Percentiles rank a stretch among this genome's conserved stretches.
Evolutionary conservation across 1,140 invertebrate species (phyloP).

Genomic region (Atta colombica): DNA sequence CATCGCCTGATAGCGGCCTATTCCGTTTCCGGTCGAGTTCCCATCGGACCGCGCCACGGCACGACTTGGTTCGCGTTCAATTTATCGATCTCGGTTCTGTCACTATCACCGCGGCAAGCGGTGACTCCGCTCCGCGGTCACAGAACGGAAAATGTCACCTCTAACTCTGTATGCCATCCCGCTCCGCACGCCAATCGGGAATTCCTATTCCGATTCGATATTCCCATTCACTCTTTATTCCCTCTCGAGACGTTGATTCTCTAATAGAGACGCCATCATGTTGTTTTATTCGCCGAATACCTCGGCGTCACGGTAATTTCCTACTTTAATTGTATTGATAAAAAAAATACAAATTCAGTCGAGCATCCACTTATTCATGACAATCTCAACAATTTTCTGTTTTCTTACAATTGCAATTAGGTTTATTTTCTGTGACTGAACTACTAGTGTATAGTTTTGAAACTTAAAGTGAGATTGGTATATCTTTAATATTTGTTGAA

Average conservation of each 20-base stretch:
- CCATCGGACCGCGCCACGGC: slow-evolving; percentile 63
- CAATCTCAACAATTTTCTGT: not conserved
- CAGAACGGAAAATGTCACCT: slow-evolving; percentile 72
- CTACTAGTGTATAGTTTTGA: too few relatives aligned
- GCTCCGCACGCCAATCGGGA: slow-evolving; percentile 83
- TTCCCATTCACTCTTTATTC: slow-evolving; percentile 65
- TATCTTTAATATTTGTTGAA: too few relatives aligned
- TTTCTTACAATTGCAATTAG: not conserved
- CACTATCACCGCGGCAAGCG: not conserved
- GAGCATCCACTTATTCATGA: not conserved
- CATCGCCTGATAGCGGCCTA: slow-evolving; percentile 74
- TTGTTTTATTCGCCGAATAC: not conserved
- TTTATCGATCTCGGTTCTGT: slow-evolving; percentile 75
- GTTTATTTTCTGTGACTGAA: too few relatives aligned
- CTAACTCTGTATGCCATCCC: slow-evolving; percentile 79
- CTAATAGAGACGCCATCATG: too few relatives aligned
- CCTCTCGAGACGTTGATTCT: slow-evolving; percentile 52
- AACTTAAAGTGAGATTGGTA: too few relatives aligned
- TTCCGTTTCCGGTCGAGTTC: slow-evolving; percentile 83
- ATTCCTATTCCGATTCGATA: slow-evolving; percentile 83
- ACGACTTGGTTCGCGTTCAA: slow-evolving; percentile 60
- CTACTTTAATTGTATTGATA: not conserved
- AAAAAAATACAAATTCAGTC: not conserved
- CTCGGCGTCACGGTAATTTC: not conserved
- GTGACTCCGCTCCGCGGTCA: slow-evolving; percentile 16